Evolutionary conservation across 2,113 vertebrate species (phyloP).

Genomic region (Crotalus helleri): DNA sequence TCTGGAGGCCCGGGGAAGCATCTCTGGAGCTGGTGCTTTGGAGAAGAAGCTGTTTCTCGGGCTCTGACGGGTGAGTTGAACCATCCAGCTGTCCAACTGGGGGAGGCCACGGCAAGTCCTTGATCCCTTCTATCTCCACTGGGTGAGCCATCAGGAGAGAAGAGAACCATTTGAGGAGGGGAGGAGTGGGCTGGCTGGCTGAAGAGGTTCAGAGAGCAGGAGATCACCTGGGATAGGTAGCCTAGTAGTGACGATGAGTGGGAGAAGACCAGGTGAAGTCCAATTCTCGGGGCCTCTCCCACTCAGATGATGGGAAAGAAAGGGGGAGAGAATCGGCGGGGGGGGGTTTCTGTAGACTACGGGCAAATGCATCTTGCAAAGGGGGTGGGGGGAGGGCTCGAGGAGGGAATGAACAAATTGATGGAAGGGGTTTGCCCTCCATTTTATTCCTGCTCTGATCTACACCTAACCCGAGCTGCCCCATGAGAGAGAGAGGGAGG

Average conservation of each 20-base stretch:
- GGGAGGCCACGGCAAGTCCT: slow-evolving; percentile 97
- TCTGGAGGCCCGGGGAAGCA: slow-evolving; percentile 64
- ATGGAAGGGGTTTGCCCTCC: not conserved
- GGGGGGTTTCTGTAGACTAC: not conserved
- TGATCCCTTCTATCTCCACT: slow-evolving; percentile 99
- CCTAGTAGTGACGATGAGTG: accelerated
- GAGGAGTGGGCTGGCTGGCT: not conserved
- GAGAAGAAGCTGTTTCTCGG: slow-evolving; percentile 64
- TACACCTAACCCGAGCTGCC: not conserved
- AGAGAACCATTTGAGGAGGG: slow-evolving; percentile 46
- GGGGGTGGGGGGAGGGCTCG: not conserved
- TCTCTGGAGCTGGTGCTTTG: slow-evolving; percentile 55
- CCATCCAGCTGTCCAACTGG: slow-evolving; percentile 95
- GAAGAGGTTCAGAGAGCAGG: not conserved
- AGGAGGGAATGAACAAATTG: accelerated
- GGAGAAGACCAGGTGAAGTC: not conserved
- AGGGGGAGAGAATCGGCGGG: not conserved
- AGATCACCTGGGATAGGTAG: not conserved
- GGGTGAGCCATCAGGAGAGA: slow-evolving; percentile 57
- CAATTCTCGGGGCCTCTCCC: not conserved
- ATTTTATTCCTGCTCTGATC: not conserved
- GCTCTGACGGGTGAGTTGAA: slow-evolving; percentile 74
- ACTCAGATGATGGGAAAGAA: not conserved
- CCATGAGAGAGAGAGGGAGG: not conserved
- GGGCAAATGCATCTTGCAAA: not conserved